A percentile compares a stretch with the other conserved stretches of the same genome.
phyloP scores from a whole-genome alignment of 2,888 invertebrate genomes.

The Ceraclea dissimilis region DNA sequence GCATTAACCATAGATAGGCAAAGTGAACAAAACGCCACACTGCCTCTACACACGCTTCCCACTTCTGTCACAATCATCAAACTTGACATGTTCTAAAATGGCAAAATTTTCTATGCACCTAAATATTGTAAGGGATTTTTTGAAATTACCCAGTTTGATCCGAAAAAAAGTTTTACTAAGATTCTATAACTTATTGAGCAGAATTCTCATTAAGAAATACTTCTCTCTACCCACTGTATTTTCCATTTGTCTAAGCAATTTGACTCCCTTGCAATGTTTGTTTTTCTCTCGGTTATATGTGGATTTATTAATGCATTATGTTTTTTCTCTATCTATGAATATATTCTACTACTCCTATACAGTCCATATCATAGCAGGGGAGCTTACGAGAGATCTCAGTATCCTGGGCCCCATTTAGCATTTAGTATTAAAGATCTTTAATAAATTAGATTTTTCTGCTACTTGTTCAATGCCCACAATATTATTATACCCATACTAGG shows the following conservation, averaged over 20 bases:
- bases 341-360: background rate
- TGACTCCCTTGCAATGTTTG: conserved; percentile 26
- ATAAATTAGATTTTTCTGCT: conserved; percentile 11
- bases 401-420: conserved; percentile 8
- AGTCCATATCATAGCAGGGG: conserved; percentile 5
- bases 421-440: conserved; percentile 13
- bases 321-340: conserved; percentile 12
- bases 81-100: no score
- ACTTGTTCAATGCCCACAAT: no score
- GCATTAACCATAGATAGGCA: no score
- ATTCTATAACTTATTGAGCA: no score
- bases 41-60: no score
- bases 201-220: conserved; percentile 3
- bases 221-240: background rate
- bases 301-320: conserved; percentile 26
- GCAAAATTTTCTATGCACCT: no score
- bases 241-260: conserved; percentile 21
- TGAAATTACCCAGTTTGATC: no score
- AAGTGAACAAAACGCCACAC: no score
- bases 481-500: no score
- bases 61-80: no score
- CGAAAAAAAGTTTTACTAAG: no score
- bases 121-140: no score
- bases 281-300: conserved; percentile 24
- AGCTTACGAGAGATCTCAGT: conserved; percentile 10